phyloP scores from a whole-genome alignment of 2,113 vertebrate genomes.

The Laticauda laticaudata region DNA sequence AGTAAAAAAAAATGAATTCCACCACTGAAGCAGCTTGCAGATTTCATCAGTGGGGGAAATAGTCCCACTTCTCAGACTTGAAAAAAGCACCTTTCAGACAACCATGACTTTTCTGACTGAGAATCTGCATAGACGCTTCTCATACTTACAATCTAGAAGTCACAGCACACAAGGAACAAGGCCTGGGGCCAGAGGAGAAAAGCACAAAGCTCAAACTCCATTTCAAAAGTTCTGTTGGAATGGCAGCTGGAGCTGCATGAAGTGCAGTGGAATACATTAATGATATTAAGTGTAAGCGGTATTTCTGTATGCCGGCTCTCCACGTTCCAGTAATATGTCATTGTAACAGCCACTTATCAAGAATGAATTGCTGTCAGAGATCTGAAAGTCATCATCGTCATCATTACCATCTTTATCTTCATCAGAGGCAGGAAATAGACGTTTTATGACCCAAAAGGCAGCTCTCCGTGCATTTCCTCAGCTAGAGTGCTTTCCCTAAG shows the following conservation, averaged over 20 bases:
- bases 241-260: not conserved
- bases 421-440: not conserved
- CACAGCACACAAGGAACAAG: not conserved
- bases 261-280: not conserved
- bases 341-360: conserved; percentile 1
- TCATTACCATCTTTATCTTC: not conserved
- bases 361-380: not conserved
- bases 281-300: not conserved
- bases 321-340: conserved; percentile 29
- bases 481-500: conserved; percentile 44
- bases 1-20: too few relatives aligned
- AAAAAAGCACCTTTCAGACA: too few relatives aligned
- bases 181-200: not conserved
- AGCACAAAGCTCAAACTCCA: not conserved
- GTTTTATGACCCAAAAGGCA: conserved; percentile 48
- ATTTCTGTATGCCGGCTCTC: not conserved
- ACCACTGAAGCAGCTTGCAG: not conserved
- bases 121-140: too few relatives aligned
- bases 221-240: not conserved
- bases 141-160: not conserved
- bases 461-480: not conserved
- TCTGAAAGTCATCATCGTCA: not conserved
- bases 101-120: too few relatives aligned
- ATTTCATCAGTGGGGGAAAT: not conserved
- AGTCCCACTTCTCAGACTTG: not conserved